These are phyloP conservation scores for Oncorhynchus gorbuscha DNA, from an alignment of 2,113 vertebrate species.

Conservation along the genomic window DNA sequence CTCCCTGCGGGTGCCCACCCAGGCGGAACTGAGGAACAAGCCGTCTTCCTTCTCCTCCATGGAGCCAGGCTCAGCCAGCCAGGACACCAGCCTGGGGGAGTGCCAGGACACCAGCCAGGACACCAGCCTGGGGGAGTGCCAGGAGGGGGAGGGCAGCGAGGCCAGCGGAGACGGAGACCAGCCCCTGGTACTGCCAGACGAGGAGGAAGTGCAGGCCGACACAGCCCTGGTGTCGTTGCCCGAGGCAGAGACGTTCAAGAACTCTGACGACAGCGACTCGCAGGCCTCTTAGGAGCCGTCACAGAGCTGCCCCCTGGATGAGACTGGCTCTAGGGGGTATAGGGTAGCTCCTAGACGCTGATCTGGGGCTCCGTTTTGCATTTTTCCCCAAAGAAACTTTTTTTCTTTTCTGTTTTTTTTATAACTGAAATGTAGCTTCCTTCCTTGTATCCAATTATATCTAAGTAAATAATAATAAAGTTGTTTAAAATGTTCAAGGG, in stretches of 20 bases:
- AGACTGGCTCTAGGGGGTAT: not conserved
- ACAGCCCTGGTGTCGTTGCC: conserved; percentile 71
- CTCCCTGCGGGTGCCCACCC: conserved; percentile 58
- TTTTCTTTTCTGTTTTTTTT: too few relatives aligned
- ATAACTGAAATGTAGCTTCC: too few relatives aligned
- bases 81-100: too few relatives aligned
- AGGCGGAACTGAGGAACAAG: conserved; percentile 54
- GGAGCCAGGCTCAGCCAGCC: conserved; percentile 8
- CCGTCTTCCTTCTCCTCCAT: conserved; percentile 61
- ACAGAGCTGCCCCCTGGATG: conserved; percentile 24
- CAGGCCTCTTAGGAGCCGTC: not conserved
- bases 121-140: conserved; percentile 39
- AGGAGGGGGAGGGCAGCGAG: conserved; percentile 62
- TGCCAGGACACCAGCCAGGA: conserved; percentile 47
- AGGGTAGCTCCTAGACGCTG: too few relatives aligned
- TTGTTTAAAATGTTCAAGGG: too few relatives aligned
- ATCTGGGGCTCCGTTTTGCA: too few relatives aligned
- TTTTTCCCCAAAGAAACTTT: too few relatives aligned
- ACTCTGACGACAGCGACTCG: conserved; percentile 86
- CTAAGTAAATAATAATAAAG: too few relatives aligned
- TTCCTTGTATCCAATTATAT: too few relatives aligned
- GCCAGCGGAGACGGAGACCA: conserved; percentile 61
- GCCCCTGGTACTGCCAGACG: conserved; percentile 84
- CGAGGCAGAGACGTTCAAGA: conserved; percentile 41
- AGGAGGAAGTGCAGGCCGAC: conserved; percentile 89